Base-by-base conservation (phyloP, 2,888 invertebrate species). In the Phyllotreta striolata region DNA sequence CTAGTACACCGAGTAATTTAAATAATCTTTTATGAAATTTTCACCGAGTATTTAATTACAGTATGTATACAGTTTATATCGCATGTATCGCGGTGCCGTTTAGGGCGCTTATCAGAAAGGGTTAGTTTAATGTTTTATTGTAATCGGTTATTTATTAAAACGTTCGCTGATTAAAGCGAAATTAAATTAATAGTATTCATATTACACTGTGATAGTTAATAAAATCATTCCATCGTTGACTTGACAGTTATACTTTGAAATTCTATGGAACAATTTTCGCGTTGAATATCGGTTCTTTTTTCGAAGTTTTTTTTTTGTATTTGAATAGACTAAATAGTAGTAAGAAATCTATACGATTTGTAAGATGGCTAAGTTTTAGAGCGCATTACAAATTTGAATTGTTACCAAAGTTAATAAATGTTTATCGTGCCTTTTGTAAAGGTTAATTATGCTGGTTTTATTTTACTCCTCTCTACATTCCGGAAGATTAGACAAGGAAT, bases 181-280 rank as follows among this genome's bases (percentile, higher is more conserved):
- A 14, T 12, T 52, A 24, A 24, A 52, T 52, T 52, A 13, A 51
- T 51, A 60, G 60, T 60, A 60, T 60, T 60, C 54, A 14, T 60
- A 64, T 55, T 62, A 51, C 60, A 63, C 67, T 67, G 67, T 67
- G 67, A 67, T 67, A 67, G 40, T 40, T 58, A 44, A 56, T 52
- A 44, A 64, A 61, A 62, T 40, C 67, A 67, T 67, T 67, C 67
- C 67, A 61, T 60, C 54, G 44, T 60, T 52, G 39, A 37, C 9
- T 24, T 24, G 24, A 41, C 37, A 51, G 39, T 52, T 52, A 44
- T 52, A 37, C 44, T 49, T 58, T 58, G 39, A 47, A 49, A 49
- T 49, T 58, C 10, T 58, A 58, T 58, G 24, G 44, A 10, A 55
- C 13, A 49, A 40, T 24, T 35, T 10, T 57, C 37, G 47, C 39